Conservation (phyloP, 2,797 vertebrate species). For the Characodon lateralis region DNA sequence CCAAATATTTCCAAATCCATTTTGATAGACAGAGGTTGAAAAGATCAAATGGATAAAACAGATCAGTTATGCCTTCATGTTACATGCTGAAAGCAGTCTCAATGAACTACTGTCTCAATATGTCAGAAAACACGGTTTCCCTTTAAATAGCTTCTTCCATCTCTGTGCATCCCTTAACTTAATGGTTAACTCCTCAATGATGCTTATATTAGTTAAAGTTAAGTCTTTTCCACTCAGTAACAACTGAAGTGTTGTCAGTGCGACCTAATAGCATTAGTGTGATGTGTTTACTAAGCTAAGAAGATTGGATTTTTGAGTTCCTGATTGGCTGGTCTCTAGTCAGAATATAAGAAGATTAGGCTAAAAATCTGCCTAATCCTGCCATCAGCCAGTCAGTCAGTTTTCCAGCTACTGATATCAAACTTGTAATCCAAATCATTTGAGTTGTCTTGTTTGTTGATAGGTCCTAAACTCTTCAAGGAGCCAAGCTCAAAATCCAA, state of each 20-base stretch:
- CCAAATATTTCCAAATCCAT: too few relatives aligned
- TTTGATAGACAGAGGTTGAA: too few relatives aligned
- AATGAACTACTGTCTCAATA: not conserved
- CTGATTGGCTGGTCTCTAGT: not conserved
- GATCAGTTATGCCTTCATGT: not conserved
- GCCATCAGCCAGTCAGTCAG: not conserved
- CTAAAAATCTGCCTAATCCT: not conserved
- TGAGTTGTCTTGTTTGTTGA: slow-evolving; percentile 2
- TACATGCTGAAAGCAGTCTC: not conserved
- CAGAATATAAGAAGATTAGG: not conserved
- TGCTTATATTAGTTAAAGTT: not conserved
- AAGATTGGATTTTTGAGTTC: not conserved
- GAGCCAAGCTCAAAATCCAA: slow-evolving; percentile 99
- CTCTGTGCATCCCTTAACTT: not conserved
- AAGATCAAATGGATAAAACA: too few relatives aligned
- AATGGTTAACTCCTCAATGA: not conserved
- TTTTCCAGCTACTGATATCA: not conserved
- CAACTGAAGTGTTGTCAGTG: not conserved
- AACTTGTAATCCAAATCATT: not conserved
- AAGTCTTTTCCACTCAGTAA: not conserved
- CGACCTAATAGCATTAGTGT: too few relatives aligned
- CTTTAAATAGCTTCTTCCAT: not conserved
- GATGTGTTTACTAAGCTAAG: not conserved
- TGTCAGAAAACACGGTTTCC: not conserved
- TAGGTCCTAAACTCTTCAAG: slow-evolving; percentile 97